Base-by-base conservation (phyloP, 1,140 invertebrate species). In the Philotrypesis tridentata region DNA sequence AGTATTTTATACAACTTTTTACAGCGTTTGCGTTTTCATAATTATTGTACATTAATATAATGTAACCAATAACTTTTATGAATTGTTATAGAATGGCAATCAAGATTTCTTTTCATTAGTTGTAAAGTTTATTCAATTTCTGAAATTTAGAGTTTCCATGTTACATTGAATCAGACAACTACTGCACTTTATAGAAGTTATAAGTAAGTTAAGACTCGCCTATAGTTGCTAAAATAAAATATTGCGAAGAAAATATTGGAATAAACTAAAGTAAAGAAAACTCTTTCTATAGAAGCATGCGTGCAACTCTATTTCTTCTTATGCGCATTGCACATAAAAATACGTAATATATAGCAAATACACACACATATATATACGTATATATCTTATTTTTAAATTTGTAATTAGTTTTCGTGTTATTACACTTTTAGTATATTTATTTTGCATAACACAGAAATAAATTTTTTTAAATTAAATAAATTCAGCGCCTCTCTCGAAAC, bases 221-320 rank as follows among this genome's bases (percentile, higher is more conserved):
- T 27, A 31, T 6, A 74, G 72, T 60, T 74, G 43, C n/a, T 29
- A 61, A 74, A 17, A 74, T 74, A 74, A 61, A 74, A 25, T 74
- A 74, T 60, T 74, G 72, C 14, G 43, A 74, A 29, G 11, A 74
- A 60, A 74, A 29, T 74, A 60, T 74, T 61, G 72, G 27, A 60
- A 60, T 60, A 60, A 72, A 40, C 12, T 61, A 61, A 74, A 31
- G 48, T 74, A 74, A n/a, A 72, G 70, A 72, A 72, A 72, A 72
- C 33, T 23, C 70, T 72, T n/a, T 7, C 33, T 27, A 72, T 68
- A 33, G 67, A 37, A 68, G 33, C 31, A 68, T 68, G 17, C 31
- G 27, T 17, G 17, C 48, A 65, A 65, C 63, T 65, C 27, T 9
- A 2, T 6, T 21, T 55, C 48, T 55, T 55, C 43, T 37, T n/a